Evolutionary conservation across 2,113 vertebrate genomes (phyloP), one percentile per base, ranked within the genome.

Genomic region (Boleophthalmus pectinirostris): DNA sequence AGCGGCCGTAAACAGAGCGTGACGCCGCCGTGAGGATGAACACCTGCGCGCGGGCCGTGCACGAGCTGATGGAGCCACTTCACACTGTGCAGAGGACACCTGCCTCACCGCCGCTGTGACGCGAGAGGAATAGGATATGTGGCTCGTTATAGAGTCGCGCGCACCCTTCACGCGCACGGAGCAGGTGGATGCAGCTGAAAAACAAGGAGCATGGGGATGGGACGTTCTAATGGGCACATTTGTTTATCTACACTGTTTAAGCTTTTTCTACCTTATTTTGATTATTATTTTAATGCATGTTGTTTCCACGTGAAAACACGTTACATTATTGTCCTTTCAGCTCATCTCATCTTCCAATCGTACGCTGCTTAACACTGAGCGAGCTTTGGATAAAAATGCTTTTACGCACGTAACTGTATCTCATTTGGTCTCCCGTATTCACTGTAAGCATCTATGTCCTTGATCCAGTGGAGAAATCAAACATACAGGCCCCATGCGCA

Each of bases 41-140:
- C 85, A 90, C 89, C 85, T 90, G 87, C 46, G 76, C 7, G 60
- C 7, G 2, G 35, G 38, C 38, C 38, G 38, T 43, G 38, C 38
- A 10, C 38, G 38, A 10, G 38, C n/a, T 12, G 53, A 51, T 7
- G 63, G 49, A 20, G 63, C 3, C 24, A 60, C 46, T 60, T 57
- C 67, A 45, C 43, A 8, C 38, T 16, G 61, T 1, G 13, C 25
- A 64, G 29, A 35, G 61, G 61, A 64, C 61, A 64, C 61, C 61
- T 63, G 71, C 57, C 72, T 29, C 12, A 23, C 20, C n/a, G 10
- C 60, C 38, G 65, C 51, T 1, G 7, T 9, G 73, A 43, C 12
- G 6, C 33, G 29, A 9, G 11, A 0, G 13, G 63, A 2, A 69
- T 60, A 25, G 35, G 54, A 69, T 68, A 54, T 7, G 15, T 14